phyloP scores from a whole-genome alignment of 2,113 vertebrate species.

The Oenanthe melanoleuca region DNA sequence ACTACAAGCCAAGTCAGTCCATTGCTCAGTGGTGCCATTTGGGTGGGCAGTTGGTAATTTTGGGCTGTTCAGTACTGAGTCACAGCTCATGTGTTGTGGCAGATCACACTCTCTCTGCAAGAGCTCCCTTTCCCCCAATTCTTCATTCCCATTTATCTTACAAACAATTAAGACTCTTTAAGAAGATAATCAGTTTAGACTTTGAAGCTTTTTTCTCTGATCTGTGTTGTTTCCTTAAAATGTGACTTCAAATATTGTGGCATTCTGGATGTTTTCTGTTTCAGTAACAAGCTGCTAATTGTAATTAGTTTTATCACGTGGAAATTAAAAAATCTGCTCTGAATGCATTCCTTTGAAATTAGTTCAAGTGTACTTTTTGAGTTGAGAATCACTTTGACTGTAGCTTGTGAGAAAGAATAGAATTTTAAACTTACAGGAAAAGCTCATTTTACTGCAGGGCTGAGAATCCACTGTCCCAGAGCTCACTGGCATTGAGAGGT shows the following conservation, averaged over 20 bases:
- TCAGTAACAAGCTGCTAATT: conserved; percentile 17
- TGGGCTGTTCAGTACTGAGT: not conserved
- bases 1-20: not conserved
- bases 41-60: not conserved
- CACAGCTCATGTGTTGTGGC: not conserved
- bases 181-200: not conserved
- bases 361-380: not conserved
- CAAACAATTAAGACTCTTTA: not conserved
- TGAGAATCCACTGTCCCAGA: conserved; percentile 45
- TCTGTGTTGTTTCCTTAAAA: not conserved
- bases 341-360: not conserved
- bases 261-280: conserved; percentile 11
- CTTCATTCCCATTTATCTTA: not conserved
- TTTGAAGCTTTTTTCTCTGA: conserved; percentile 29
- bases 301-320: conserved; percentile 27
- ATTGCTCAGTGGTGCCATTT: not conserved
- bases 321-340: conserved; percentile 4
- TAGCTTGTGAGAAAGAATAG: not conserved
- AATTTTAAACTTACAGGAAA: conserved; percentile 49
- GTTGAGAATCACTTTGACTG: conserved; percentile 37
- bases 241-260: not conserved
- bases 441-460: conserved; percentile 25
- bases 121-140: not conserved
- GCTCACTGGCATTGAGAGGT: conserved; percentile 29
- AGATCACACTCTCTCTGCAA: not conserved